Base-by-base conservation (phyloP, 2,888 invertebrate species). In the Physocephala rufipes region DNA sequence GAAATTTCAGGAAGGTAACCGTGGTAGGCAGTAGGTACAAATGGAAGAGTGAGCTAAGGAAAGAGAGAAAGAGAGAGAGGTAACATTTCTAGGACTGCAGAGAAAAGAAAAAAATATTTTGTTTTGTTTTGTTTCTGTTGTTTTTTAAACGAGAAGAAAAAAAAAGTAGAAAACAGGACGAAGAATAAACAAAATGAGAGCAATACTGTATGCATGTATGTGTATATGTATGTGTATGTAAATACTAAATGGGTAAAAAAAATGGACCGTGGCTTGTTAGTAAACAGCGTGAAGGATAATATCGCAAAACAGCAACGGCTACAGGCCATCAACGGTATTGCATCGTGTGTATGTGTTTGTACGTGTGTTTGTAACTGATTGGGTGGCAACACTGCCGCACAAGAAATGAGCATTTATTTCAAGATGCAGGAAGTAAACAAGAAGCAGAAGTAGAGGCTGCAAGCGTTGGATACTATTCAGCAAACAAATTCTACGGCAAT, bases 221-320 rank as follows among this genome's bases (percentile, higher is more conserved):
- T n/a, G n/a, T n/a, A n/a, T n/a, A n/a, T n/a, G n/a, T n/a, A n/a
- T 80, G 9, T 36, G 36, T 36, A 36, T 36, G 36, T 80, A 78
- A 80, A 80, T 79, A 78, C 77, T 80, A 79, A 81, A 82, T 81
- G 79, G 79, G 81, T 78, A 80, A 79, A 82, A 80, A 80, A 82
- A 82, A 78, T 79, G 74, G 75, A 74, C 75, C 77, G 51, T 51
- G 62, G 16, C 43, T 36, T 21, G 36, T 36, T 36, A 9, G 58
- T 53, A 36, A 15, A 66, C 21, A 45, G 43, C 16, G 58, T 15
- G 15, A 28, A 43, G 55, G 70, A 58, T 73, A 36, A 9, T 9
- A 36, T 36, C 36, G 71, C 72, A 24, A 26, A 28, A 16, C 9
- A 13, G 45, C 62, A 13, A 21, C 12, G 36, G 26, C n/a, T n/a